These are phyloP conservation scores for Sprattus sprattus DNA, from an alignment of 2,113 vertebrate species.

Conservation along the genomic window DNA sequence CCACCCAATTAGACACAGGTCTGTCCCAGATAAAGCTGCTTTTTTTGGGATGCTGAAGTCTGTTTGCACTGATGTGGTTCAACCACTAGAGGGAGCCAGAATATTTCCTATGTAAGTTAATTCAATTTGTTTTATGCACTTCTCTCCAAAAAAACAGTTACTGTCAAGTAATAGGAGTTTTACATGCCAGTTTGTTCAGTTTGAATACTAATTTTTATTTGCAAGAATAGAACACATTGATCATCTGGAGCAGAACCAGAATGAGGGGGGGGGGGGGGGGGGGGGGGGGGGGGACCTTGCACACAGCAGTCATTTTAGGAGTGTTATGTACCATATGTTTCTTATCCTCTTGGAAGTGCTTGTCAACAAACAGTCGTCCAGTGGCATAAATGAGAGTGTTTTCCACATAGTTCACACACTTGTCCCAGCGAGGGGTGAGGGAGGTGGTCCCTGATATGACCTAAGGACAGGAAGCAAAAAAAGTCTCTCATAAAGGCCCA, in stretches of 20 bases:
- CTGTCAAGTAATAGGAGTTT: neutral
- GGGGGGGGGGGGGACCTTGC: neutral
- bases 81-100: neutral
- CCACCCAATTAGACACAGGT: no score
- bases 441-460: conserved; percentile 90
- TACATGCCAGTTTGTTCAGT: neutral
- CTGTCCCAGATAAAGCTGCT: no score
- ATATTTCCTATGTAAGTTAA: neutral
- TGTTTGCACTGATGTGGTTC: neutral
- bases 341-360: conserved; percentile 95
- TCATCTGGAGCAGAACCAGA: neutral
- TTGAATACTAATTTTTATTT: neutral
- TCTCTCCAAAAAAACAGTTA: no score
- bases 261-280: neutral
- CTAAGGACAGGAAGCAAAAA: conserved; percentile 60
- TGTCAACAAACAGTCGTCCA: conserved; percentile 90
- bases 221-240: neutral
- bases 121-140: no score
- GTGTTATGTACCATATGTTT: conserved; percentile 81
- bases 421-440: conserved; percentile 91
- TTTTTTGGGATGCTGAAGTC: neutral
- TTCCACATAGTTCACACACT: conserved; percentile 93
- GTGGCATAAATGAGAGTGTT: conserved; percentile 82
- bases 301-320: neutral
- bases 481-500: neutral